Evolutionary conservation across 2,113 vertebrate genomes (phyloP).

Genomic region (Nesogale talazaci): DNA sequence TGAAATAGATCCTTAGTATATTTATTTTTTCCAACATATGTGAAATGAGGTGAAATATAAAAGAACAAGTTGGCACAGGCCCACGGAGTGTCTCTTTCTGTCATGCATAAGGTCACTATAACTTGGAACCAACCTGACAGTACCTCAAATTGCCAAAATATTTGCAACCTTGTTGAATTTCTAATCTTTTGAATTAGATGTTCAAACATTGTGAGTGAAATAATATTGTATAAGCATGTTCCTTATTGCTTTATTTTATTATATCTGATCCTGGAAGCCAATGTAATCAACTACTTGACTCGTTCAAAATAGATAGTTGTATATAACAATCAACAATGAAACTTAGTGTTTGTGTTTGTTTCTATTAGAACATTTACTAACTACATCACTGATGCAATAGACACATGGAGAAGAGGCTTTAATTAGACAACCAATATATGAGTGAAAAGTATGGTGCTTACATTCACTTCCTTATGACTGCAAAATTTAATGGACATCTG

Average conservation of each 20-base stretch:
- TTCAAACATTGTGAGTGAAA: background rate
- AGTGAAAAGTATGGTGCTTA: background rate
- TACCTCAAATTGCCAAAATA: no score
- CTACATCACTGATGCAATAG: background rate
- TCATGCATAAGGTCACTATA: no score
- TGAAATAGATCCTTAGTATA: no score
- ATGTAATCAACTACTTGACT: background rate
- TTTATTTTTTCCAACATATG: no score
- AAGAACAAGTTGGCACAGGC: no score
- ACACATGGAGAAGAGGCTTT: background rate
- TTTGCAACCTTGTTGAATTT: background rate
- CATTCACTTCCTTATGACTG: conserved; percentile 59
- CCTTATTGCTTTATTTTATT: conserved; percentile 14
- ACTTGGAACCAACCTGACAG: no score
- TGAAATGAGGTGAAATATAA: no score
- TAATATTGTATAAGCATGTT: background rate
- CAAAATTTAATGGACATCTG: conserved; percentile 52
- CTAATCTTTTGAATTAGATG: background rate
- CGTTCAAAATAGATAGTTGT: conserved; percentile 4
- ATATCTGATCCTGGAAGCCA: conserved; percentile 8
- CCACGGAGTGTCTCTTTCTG: no score
- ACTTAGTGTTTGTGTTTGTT: background rate
- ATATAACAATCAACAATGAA: background rate
- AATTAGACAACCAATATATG: background rate
- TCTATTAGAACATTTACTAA: conserved; percentile 4